Base-by-base conservation (phyloP, 2,888 invertebrate species). In the Yponomeuta evonymella region DNA sequence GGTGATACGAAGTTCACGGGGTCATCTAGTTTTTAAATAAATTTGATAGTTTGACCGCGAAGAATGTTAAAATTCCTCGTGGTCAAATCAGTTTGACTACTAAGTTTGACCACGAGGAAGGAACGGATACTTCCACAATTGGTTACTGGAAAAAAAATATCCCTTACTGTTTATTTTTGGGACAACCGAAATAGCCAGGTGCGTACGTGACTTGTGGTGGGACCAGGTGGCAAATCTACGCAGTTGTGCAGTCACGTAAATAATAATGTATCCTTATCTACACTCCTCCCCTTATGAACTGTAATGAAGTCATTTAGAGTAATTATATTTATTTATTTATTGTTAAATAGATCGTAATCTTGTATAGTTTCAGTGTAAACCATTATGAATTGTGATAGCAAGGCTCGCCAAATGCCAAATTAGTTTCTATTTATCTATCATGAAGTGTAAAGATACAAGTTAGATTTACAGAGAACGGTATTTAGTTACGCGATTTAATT, bases 261-360 rank as follows among this genome's bases (percentile, higher is more conserved):
- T 10, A 58, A 58, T 10, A 15, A 58, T 58, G 51, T 58, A 58
- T 58, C 51, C 15, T 58, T 58, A 58, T 58, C 51, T 15, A 71
- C 71, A 71, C 64, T 71, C 68, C 71, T 71, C 68, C 67, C 70
- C 70, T 65, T 67, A 67, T 48, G 63, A 67, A 43, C 66, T 65
- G 58, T 78, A 81, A 81, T 76, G 80, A 85, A 90, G 90, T 90
- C 90, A 90, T 85, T 83, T 87, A 89, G 86, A 71, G 78, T 78
- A 83, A 82, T 75, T 58, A 2, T 73, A 76, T 76, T 83, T 89
- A 89, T 89, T 88, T 88, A 90, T 90, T 90, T 90, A 90, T 90
- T 90, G 69, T 69, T 65, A 43, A 36, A 36, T 62, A 62, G 23
- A 36, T 62, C 15, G 9, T 69, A 9, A 63, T 11, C 30, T 33